A percentile compares a stretch with the other conserved stretches of the same genome.
phyloP scores from a whole-genome alignment of 2,113 vertebrate genomes.

The Mirza zaza region DNA sequence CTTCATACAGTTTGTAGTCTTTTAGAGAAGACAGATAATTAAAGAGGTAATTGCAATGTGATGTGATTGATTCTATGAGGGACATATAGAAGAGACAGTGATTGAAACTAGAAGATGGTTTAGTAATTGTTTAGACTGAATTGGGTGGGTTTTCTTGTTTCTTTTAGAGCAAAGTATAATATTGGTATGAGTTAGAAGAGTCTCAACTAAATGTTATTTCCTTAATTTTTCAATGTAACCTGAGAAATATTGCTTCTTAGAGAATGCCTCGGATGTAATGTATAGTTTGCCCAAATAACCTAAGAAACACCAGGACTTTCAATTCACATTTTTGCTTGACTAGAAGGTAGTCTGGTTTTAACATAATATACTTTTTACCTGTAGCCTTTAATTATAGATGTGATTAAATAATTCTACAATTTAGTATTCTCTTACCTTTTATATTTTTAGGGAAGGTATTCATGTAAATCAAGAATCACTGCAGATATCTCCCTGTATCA shows the following conservation, averaged over 20 bases:
- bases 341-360: conserved; percentile 5
- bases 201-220: neutral
- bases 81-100: neutral
- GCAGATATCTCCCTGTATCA: conserved; percentile 85
- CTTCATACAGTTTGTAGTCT: neutral
- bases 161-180: neutral
- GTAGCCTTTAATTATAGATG: neutral
- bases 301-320: neutral
- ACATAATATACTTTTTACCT: neutral
- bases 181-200: neutral
- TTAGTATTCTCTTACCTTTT: conserved; percentile 48
- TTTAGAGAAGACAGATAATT: conserved; percentile 5
- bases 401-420: neutral
- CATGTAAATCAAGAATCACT: conserved; percentile 80
- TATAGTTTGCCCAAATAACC: neutral
- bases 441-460: conserved; percentile 88
- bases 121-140: neutral
- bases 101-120: neutral
- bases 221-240: neutral
- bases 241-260: neutral
- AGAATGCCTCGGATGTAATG: neutral
- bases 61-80: neutral
- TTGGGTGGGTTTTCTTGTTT: neutral
- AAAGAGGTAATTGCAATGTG: neutral
- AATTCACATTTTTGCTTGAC: neutral